These are phyloP conservation scores for Pomacea canaliculata DNA, from an alignment of 2,888 invertebrate genomes.

Conservation along the genomic window DNA sequence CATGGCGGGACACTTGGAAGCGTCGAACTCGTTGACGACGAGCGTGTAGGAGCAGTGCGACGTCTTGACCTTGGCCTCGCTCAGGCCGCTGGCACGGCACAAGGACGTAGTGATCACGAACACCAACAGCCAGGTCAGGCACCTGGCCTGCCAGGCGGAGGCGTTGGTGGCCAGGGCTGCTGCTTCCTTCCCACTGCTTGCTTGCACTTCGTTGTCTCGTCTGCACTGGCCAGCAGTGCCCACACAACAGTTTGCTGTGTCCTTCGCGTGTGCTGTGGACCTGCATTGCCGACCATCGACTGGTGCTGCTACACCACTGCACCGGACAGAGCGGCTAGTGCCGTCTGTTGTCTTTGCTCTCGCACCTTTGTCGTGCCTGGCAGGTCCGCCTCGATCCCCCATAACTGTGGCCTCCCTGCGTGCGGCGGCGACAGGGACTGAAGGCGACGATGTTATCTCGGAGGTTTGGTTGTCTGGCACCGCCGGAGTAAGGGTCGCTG, in stretches of 20 bases:
- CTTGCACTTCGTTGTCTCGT: neutral
- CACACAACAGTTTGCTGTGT: neutral
- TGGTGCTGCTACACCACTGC: neutral
- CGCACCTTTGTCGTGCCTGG: too few relatives aligned
- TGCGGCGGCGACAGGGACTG: too few relatives aligned
- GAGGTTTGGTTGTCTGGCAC: too few relatives aligned
- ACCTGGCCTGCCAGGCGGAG: neutral
- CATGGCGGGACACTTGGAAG: slow-evolving; percentile 47
- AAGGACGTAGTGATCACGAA: neutral
- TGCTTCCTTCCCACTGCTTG: neutral
- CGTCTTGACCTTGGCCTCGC: slow-evolving; percentile 24
- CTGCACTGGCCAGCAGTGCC: neutral
- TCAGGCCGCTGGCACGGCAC: neutral
- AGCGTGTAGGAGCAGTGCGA: slow-evolving; percentile 51
- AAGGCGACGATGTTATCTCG: too few relatives aligned
- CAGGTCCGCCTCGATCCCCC: too few relatives aligned
- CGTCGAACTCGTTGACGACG: slow-evolving; percentile 59
- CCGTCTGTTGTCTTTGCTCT: too few relatives aligned
- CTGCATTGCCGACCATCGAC: neutral
- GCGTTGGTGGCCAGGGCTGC: neutral
- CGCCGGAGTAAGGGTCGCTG: too few relatives aligned
- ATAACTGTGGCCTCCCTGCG: too few relatives aligned
- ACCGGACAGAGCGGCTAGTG: too few relatives aligned
- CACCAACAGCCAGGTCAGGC: slow-evolving; percentile 1
- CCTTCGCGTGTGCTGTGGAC: neutral